Conservation (phyloP, 35 echinoderm and acorn worm species). For the Lytechinus pictus region DNA sequence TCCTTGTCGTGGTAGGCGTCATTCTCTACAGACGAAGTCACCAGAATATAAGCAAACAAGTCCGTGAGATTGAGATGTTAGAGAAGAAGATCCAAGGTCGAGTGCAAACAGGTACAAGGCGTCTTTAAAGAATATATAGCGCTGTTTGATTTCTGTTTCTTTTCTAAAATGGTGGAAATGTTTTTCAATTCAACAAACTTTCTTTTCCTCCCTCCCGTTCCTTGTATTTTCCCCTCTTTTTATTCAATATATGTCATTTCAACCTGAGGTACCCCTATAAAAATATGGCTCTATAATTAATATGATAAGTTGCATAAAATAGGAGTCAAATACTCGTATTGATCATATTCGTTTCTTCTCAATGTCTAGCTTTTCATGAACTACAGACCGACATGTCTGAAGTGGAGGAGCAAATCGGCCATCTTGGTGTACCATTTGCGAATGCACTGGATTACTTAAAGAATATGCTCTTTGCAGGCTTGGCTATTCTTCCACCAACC, state of each 20-base stretch:
- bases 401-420: constrained; percentile 25
- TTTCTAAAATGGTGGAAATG: too few species aligned
- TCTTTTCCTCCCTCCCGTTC: too few species aligned
- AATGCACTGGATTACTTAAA: constrained; percentile 18
- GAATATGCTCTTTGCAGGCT: constrained; percentile 38
- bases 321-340: too few species aligned
- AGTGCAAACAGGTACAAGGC: constrained; percentile 22
- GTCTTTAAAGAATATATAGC: too few species aligned
- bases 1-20: neutral
- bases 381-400: constrained; percentile 41
- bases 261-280: too few species aligned
- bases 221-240: too few species aligned
- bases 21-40: neutral
- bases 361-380: constrained; percentile 14
- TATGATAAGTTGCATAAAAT: too few species aligned
- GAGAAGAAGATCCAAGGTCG: constrained; percentile 29
- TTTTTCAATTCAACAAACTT: too few species aligned
- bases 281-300: too few species aligned
- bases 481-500: neutral
- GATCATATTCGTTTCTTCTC: neutral
- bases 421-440: constrained; percentile 36
- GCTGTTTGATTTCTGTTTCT: too few species aligned
- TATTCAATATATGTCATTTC: too few species aligned
- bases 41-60: neutral
- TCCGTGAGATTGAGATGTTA: neutral